phyloP scores from a whole-genome alignment of 1,140 invertebrate species.

The Druon quercuslanigerum region DNA sequence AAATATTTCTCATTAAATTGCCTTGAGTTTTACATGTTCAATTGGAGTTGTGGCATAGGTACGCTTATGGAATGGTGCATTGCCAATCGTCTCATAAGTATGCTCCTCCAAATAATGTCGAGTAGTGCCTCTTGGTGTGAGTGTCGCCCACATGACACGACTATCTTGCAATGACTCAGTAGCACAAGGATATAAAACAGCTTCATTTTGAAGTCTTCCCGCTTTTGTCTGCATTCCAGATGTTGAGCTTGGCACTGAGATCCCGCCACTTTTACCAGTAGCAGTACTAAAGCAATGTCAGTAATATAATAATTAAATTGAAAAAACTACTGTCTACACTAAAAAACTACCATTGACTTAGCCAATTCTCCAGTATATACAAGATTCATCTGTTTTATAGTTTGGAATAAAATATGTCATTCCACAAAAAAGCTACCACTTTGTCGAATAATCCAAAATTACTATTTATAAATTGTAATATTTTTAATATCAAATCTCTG shows the following conservation, averaged over 20 bases:
- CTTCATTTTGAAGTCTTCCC: constrained; percentile 70
- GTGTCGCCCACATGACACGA: constrained; percentile 87
- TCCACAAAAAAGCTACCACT: no score
- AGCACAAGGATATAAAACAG: constrained; percentile 75
- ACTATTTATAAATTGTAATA: no score
- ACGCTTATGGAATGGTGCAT: constrained; percentile 63
- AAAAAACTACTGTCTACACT: not conserved
- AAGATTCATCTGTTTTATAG: no score
- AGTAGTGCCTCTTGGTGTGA: constrained; percentile 86
- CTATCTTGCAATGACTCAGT: constrained; percentile 77
- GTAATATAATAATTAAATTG: not conserved
- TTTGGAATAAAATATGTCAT: no score
- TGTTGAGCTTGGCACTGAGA: constrained; percentile 63
- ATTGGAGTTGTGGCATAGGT: constrained; percentile 62
- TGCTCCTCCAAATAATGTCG: constrained; percentile 79
- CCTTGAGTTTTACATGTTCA: constrained; percentile 74
- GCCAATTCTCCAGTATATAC: no score
- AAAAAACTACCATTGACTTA: not conserved
- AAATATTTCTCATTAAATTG: constrained; percentile 55
- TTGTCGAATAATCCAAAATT: no score
- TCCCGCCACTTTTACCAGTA: constrained; percentile 62
- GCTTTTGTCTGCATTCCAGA: constrained; percentile 64
- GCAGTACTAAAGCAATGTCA: constrained; percentile 54
- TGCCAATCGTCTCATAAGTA: constrained; percentile 85
- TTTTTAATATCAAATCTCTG: no score